These are phyloP conservation scores for Thaleichthys pacificus DNA, from an alignment of 2,797 vertebrate species.

Conservation along the genomic window DNA sequence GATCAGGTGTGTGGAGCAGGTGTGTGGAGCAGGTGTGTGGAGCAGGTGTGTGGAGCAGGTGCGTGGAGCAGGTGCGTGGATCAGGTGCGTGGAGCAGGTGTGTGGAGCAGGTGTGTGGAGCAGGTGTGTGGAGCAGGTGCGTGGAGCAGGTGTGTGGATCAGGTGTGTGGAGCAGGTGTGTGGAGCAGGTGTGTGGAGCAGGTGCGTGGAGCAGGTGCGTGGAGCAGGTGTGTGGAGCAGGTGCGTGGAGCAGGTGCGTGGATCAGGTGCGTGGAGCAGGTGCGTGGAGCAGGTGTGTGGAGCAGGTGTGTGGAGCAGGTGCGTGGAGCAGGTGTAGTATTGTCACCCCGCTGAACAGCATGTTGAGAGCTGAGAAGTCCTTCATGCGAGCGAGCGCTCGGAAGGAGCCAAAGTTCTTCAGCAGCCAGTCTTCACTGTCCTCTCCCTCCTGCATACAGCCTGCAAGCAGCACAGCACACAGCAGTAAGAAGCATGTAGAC, in stretches of 20 bases:
- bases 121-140: not conserved
- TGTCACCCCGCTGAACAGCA: constrained; percentile 75
- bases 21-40: no score
- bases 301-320: not conserved
- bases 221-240: not conserved
- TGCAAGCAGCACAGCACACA: constrained; percentile 30
- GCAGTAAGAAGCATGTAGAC: not conserved
- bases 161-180: not conserved
- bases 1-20: no score
- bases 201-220: not conserved
- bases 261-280: no score
- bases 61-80: no score
- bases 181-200: not conserved
- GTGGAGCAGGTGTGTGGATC: not conserved
- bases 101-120: not conserved
- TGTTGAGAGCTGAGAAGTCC: constrained; percentile 71
- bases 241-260: not conserved
- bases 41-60: no score
- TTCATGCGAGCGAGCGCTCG: constrained; percentile 62
- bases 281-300: not conserved
- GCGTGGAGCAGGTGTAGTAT: not conserved
- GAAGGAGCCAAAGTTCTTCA: constrained; percentile 78
- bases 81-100: no score
- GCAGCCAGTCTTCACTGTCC: constrained; percentile 71
- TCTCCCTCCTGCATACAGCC: constrained; percentile 64